Evolutionary conservation across 2,888 invertebrate species (phyloP).

Genomic region (Archaeoteleia sp.): DNA sequence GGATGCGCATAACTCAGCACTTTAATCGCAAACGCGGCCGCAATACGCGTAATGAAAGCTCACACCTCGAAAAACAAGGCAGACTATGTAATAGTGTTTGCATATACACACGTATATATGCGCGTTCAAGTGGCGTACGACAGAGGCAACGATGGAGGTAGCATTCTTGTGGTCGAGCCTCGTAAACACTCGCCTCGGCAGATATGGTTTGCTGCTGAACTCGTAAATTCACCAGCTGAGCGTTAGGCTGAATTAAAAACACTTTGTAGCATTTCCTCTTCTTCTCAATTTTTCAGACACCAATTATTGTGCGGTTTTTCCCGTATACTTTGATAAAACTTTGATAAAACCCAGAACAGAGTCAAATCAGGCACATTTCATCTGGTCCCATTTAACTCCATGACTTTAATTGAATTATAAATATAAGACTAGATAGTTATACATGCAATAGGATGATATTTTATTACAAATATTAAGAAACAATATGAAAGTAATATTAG

Average conservation of each 20-base stretch:
- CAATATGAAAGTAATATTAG: no score
- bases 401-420: no score
- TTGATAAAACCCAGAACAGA: no score
- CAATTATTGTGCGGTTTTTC: slow-evolving; percentile 30
- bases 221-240: slow-evolving; percentile 64
- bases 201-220: slow-evolving; percentile 47
- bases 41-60: slow-evolving; percentile 69
- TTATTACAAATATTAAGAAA: no score
- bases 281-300: slow-evolving; percentile 20
- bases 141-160: slow-evolving; percentile 55
- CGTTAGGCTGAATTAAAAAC: slow-evolving; percentile 69
- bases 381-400: no score
- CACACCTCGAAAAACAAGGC: slow-evolving; percentile 66
- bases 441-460: no score
- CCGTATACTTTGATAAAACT: no score
- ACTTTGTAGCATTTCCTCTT: slow-evolving; percentile 54
- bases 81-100: slow-evolving; percentile 34
- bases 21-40: slow-evolving; percentile 68
- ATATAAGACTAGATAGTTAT: no score
- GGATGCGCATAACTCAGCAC: slow-evolving; percentile 70
- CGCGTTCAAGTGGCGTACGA: slow-evolving; percentile 25
- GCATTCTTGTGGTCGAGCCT: slow-evolving; percentile 71
- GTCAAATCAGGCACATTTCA: no score
- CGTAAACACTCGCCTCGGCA: slow-evolving; percentile 63
- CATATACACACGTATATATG: slow-evolving; percentile 25